Percentiles rank a stretch among this genome's conserved stretches.
Evolutionary conservation across 2,888 invertebrate genomes (phyloP).

Genomic region (Labia minor): DNA sequence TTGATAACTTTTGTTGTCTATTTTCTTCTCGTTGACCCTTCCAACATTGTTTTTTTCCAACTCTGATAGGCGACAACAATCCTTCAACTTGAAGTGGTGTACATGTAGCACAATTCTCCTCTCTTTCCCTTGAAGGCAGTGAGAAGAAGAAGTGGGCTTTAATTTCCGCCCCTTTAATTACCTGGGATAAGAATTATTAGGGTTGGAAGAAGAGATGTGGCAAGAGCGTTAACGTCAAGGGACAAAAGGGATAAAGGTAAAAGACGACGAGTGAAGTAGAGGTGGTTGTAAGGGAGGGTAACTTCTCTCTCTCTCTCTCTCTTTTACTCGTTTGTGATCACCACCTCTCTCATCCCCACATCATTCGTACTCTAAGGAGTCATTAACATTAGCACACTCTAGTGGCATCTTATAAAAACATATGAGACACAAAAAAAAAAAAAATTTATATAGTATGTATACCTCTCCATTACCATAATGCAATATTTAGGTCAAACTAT

Average conservation of each 20-base stretch:
- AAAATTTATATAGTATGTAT: no score
- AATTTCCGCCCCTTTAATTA: conserved; percentile 7
- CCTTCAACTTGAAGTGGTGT: no score
- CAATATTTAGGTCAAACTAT: no score
- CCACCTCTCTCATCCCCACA: no score
- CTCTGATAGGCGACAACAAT: no score
- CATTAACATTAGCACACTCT: conserved; percentile 7
- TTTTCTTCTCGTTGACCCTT: no score
- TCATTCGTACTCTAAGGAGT: not conserved
- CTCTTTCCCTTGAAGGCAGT: not conserved
- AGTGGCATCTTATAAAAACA: not conserved
- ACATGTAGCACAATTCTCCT: not conserved
- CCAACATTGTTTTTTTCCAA: no score
- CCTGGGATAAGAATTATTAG: conserved; percentile 7
- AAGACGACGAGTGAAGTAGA: not conserved
- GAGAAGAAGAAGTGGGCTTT: not conserved
- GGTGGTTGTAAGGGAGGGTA: no score
- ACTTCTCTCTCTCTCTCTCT: no score
- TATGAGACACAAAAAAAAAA: not conserved
- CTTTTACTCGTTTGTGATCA: conserved; percentile 1
- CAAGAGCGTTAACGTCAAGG: conserved; percentile 13
- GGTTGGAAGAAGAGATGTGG: conserved; percentile 8
- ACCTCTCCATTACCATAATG: no score
- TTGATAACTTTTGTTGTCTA: no score
- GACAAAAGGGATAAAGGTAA: conserved; percentile 13